Evolutionary conservation across 2,113 vertebrate genomes (phyloP), one percentile per base, ranked within the genome.

Genomic region (Alethe castanea): DNA sequence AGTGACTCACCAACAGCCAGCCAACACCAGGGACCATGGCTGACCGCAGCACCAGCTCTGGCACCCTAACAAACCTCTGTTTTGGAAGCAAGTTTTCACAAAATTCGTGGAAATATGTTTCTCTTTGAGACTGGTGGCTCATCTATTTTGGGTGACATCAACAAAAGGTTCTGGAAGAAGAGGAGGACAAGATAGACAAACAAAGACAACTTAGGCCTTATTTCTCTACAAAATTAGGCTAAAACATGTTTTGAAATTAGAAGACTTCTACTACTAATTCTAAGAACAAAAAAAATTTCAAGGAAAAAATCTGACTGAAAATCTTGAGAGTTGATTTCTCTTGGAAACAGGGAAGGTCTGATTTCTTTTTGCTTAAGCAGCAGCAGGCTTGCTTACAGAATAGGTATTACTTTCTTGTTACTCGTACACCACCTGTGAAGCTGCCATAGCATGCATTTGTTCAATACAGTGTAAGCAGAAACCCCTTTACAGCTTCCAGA

Each of bases 361-460:
- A 87, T 79, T 71, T 4, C 8, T 73, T 77, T 52, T 69, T 44
- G 7, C 16, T 66, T 56, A 91, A 79, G 44, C 18, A 92, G 61
- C 48, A 87, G 53, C 3, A 4, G 24, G 7, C 8, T 78, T 60
- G 19, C 76, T 84, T 40, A 87, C n/a, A 72, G 45, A 76, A 42
- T 2, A 90, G n/a, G 24, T 24, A 53, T 83, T 65, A 72, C 45
- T n/a, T 69, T 85, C 78, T 54, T 90, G 92, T 93, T 96, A 96
- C 90, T 91, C 95, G 88, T 5, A 61, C 48, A 29, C 94, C 95
- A 95, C 36, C 48, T 50, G 74, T 80, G 92, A 96, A 93, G 22
- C 19, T 76, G 79, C 92, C 92, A 79, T 6, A 72, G 61, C 40
- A 84, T 61, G 40, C 66, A 69, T 5, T 59, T 3, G 15, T 71